phyloP scores from a whole-genome alignment of 2,113 vertebrate species.

The Pluvialis apricaria region DNA sequence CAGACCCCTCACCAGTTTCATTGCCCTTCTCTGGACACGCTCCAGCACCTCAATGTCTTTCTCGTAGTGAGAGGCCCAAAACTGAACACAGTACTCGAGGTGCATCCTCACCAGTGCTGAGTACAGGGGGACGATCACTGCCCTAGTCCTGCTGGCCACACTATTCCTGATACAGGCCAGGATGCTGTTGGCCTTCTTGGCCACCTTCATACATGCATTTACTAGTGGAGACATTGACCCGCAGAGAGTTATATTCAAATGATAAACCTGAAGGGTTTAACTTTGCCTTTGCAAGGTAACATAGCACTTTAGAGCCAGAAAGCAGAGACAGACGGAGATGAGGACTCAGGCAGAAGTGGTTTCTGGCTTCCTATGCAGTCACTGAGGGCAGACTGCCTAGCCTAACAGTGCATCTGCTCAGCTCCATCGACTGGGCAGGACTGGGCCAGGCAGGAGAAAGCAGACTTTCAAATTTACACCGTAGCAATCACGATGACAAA shows the following conservation, averaged over 20 bases:
- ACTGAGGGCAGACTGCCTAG: background rate
- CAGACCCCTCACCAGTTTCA: no score
- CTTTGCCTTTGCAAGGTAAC: background rate
- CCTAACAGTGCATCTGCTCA: background rate
- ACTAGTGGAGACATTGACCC: background rate
- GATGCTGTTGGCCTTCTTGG: no score
- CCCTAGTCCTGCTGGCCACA: no score
- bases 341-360: background rate
- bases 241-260: background rate
- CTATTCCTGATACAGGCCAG: no score
- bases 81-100: no score
- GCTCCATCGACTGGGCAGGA: background rate
- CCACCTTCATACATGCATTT: background rate
- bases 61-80: no score
- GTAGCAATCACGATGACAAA: background rate
- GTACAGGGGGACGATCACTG: no score
- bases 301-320: fast-evolving
- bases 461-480: background rate
- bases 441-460: background rate
- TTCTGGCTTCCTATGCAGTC: background rate
- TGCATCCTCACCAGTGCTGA: no score
- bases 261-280: background rate
- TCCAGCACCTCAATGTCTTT: no score
- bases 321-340: background rate
- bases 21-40: no score